Base-by-base conservation (phyloP, 2,113 vertebrate species). In the Phrynosoma blainvillii region DNA sequence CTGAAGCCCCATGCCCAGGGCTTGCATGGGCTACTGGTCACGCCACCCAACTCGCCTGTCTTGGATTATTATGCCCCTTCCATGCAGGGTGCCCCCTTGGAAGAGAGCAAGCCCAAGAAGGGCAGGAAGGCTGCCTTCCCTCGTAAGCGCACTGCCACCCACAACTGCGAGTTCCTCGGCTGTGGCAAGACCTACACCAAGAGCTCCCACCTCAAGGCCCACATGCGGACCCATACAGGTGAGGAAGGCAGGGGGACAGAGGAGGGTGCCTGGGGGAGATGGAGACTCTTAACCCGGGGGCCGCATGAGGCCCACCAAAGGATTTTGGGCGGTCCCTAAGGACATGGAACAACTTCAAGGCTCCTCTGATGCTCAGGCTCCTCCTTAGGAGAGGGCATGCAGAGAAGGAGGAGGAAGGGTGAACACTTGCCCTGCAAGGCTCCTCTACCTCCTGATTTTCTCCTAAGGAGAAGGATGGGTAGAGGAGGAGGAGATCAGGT, bases 111-210 rank as follows among this genome's bases (percentile, higher is more conserved):
- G 89, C 98, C 97, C 76, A 98, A 98, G 92, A 95, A 98, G 79
- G 98, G 98, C 1, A 97, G 98, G 5, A 95, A 98, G 54, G 96
- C 59, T 1, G 59, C 98, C 2, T 98, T 98, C 98, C 96, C 97
- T 14, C 95, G 98, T 85, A 98, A 98, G 89, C 97, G 98, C 21
- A 96, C 98, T 1, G 98, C 98, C 42, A 98, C 98, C 83, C 98
- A 98, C 97, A 98, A 93, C 97, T 98, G 98, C 93, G 98, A 98
- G 90, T 98, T 97, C 90, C 97, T 98, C 1, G 98, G 98, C 54
- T 98, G 98, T 86, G 98, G 98, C 88, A 98, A 98, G 90, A 98
- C 98, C 0, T 98, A 98, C 95, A 98, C 98, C 11, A 98, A 98
- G 94, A 98, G 98, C 90, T 98, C 98, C 0, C 98, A 98, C 85